Evolutionary conservation across 1,140 invertebrate genomes (phyloP), one percentile per base, ranked within the genome.

Genomic region (Neodiprion fabricii): DNA sequence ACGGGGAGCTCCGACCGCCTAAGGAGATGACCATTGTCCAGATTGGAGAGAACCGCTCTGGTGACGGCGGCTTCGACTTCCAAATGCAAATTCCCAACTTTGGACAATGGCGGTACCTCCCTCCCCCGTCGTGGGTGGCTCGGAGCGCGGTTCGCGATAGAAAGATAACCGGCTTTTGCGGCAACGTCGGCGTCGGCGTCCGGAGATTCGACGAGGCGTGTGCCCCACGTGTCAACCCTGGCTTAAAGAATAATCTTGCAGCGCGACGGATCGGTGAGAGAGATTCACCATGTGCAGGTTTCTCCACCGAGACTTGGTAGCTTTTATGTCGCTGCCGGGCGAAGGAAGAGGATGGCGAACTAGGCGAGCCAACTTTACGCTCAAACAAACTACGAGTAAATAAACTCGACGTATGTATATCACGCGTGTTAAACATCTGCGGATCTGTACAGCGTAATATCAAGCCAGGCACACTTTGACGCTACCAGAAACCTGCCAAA

Each of bases 51-150:
- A 48, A 49, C 8, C 70, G n/a, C 5, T 9, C 53, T 17, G 53
- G 9, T 14, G 72, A 71, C 17, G 74, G 49, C 47, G 78, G 80
- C 82, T 84, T 79, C 73, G 53, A 72, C n/a, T 72, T 75, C 71
- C 67, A 74, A 75, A 85, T 83, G 83, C 84, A 82, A 84, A 84
- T 83, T 73, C 74, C 47, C 47, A 53, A 17, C n/a, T 61, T 48
- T 48, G 14, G 12, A 17, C 67, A 69, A 69, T 69, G 67, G 7
- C 12, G 67, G 23, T 69, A 7, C 67, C 67, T 21, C 61, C 61
- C 61, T 40, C 28, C 23, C 67, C 67, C 67, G 3, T 69, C 67
- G 67, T 69, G 67, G 67, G 67, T 69, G 67, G 67, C 61, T 65
- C 61, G 61, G 12, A 65, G 7, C 12, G 17, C 61, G 61, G 12